Evolutionary conservation across 2,888 invertebrate genomes (phyloP).

Genomic region (Argyresthia goedartella): DNA sequence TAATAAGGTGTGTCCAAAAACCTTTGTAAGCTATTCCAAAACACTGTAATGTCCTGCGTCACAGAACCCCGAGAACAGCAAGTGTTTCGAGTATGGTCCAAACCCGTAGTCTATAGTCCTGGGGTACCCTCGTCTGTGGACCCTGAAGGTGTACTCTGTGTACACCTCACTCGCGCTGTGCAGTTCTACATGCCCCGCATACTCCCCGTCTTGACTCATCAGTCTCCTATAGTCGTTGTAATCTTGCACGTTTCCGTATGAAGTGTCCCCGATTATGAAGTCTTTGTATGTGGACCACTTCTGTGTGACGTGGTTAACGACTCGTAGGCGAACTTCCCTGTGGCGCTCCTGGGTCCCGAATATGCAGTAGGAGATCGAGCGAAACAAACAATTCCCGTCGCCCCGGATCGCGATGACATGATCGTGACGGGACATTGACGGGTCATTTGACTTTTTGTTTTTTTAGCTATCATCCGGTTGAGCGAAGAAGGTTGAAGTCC

Average conservation of each 20-base stretch:
- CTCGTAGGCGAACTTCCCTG: slow-evolving; percentile 39
- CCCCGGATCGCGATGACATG: slow-evolving; percentile 40
- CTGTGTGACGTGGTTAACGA: slow-evolving; percentile 40
- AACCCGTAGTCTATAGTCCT: slow-evolving; percentile 48
- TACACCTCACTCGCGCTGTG: slow-evolving; percentile 47
- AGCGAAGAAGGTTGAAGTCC: too few species aligned
- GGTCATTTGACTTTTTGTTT: slow-evolving; percentile 4
- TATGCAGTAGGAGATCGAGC: slow-evolving; percentile 46
- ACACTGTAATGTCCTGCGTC: slow-evolving; percentile 61
- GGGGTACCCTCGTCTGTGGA: slow-evolving; percentile 36
- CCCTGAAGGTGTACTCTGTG: slow-evolving; percentile 43
- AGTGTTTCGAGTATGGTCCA: slow-evolving; percentile 37
- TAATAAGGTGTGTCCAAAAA: too few species aligned
- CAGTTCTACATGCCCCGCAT: slow-evolving; percentile 53
- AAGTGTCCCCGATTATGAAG: slow-evolving; percentile 51
- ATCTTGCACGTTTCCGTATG: slow-evolving; percentile 34
- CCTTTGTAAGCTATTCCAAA: slow-evolving; percentile 24
- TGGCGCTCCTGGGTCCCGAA: slow-evolving; percentile 49
- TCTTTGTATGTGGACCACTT: slow-evolving; percentile 52
- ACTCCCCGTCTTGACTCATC: slow-evolving; percentile 51
- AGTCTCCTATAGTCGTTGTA: slow-evolving; percentile 34
- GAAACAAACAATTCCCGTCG: slow-evolving; percentile 55
- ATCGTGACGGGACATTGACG: slow-evolving; percentile 29
- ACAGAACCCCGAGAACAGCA: slow-evolving; percentile 48
- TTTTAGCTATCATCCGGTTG: neutral